Base-by-base conservation (phyloP, 2,113 vertebrate species). In the Silurus glanis region DNA sequence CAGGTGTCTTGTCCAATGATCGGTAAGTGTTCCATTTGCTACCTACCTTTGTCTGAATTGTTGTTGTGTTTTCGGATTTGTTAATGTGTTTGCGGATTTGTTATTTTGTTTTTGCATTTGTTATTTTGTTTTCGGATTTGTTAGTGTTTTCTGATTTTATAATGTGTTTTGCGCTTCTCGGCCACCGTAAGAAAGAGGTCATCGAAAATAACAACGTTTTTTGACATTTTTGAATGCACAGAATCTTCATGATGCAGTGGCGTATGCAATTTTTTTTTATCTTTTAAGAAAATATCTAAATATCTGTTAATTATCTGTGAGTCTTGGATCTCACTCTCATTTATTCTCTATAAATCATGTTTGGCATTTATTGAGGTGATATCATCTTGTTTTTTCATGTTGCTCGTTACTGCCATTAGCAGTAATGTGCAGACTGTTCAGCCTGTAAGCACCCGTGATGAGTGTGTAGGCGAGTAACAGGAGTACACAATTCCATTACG, bases 291-390 rank as follows among this genome's bases (percentile, higher is more conserved):
- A 71, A 71, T 37, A 28, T 72, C 21, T 55, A 79, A 47, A 86
- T 67, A 69, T 69, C 58, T 72, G 59, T 74, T 82, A 76, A 76
- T 82, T 47, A 80, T 56, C 19, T 59, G 4, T 64, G 47, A 61
- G 45, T 28, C 58, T 74, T 28, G 45, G 28, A 84, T 56, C 47
- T 61, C 28, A 51, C 75, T 83, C 51, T 23, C 28, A 9, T 14
- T 28, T 25, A 10, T n/a, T 83, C 62, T 51, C 13, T 74, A 72
- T 88, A 79, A 83, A 83, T 83, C 80, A 25, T 21, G 51, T 9
- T 66, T 10, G 10, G 25, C 45, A 71, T 88, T 80, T 56, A 88
- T 85, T 23, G 80, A 64, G 84, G 87, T 86, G 72, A 88, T 86
- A 62, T 86, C 69, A 86, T 88, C 76, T 81, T 49, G 58, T 83